These are phyloP conservation scores for Drosophila arawakana DNA, from an alignment of 1,140 invertebrate genomes.

Conservation along the genomic window DNA sequence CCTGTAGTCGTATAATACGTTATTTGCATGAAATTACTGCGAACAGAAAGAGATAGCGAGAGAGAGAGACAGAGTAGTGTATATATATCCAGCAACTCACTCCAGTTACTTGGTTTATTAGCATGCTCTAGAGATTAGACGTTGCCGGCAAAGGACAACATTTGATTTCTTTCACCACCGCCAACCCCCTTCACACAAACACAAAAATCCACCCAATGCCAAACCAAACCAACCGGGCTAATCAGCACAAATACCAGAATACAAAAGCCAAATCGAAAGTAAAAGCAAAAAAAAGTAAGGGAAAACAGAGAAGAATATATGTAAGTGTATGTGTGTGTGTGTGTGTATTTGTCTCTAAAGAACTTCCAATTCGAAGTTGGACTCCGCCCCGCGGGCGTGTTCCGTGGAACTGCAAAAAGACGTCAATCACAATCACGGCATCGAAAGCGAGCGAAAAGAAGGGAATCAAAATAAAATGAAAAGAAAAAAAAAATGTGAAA, in stretches of 20 bases:
- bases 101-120: conserved; percentile 68
- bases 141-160: conserved; percentile 77
- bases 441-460: conserved; percentile 32
- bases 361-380: conserved; percentile 58
- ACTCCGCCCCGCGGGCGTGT: conserved; percentile 41
- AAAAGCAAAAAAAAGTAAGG: conserved; percentile 55
- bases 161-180: conserved; percentile 71
- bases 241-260: conserved; percentile 78
- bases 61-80: background rate
- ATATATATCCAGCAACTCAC: conserved; percentile 1
- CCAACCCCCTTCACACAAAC: conserved; percentile 24
- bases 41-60: conserved; percentile 1
- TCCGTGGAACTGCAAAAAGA: conserved; percentile 51
- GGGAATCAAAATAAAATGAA: conserved; percentile 11
- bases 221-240: conserved; percentile 46
- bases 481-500: conserved; percentile 33
- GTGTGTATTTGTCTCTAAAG: conserved; percentile 54
- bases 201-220: conserved; percentile 11
- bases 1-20: conserved; percentile 69
- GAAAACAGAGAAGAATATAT: conserved; percentile 32
- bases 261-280: conserved; percentile 82
- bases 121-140: conserved; percentile 80
- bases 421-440: conserved; percentile 75
- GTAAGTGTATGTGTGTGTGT: conserved; percentile 27
- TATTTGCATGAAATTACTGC: conserved; percentile 81